Base-by-base conservation (phyloP, 2,888 invertebrate species). In the Nephrotoma guestfalica region DNA sequence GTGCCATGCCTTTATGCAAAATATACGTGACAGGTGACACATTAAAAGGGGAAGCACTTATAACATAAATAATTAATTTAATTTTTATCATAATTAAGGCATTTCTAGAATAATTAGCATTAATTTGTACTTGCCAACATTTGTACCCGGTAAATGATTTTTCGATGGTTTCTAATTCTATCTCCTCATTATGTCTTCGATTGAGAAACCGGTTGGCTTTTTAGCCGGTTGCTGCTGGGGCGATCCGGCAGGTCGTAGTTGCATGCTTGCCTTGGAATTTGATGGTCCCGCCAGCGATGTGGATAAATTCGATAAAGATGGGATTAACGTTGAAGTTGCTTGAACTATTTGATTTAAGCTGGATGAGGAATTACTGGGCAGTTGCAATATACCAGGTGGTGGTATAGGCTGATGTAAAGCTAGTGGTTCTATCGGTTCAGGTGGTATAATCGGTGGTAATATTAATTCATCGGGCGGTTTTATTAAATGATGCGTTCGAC, bases 111-210 rank as follows among this genome's bases (percentile, higher is more conserved):
- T 57, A 57, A 57, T 57, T 57, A 57, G 15, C 51, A 7, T 57
- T 57, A 57, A 57, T 57, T 57, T 57, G 51, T 57, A 57, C 51
- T 57, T 57, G 51, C 15, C 15, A 7, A 57, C 6, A 18, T 57
- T 57, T 57, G 51, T 57, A 57, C 51, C 51, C 51, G 15, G 51
- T 57, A 57, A n/a, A 5, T 57, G 18, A 57, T 15, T 57, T n/a
- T 57, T 15, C 51, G 7, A 40, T 40, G n/a, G n/a, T 83, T 83
- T 83, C 11, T 9, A 85, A 7, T 41, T 40, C 93, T 93, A 96
- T 91, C 96, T 96, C 89, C 97, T 94, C 97, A 97, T 97, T 88
- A 97, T 97, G 89, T 97, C 97, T 90, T 96, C 97, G 92, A 97
- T 97, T 90, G 96, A 97, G 91, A 97, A 97, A 18, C 97, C 97